Evolutionary conservation across 2,888 invertebrate species (phyloP).

Genomic region (Gymnoscelis rufifasciata): DNA sequence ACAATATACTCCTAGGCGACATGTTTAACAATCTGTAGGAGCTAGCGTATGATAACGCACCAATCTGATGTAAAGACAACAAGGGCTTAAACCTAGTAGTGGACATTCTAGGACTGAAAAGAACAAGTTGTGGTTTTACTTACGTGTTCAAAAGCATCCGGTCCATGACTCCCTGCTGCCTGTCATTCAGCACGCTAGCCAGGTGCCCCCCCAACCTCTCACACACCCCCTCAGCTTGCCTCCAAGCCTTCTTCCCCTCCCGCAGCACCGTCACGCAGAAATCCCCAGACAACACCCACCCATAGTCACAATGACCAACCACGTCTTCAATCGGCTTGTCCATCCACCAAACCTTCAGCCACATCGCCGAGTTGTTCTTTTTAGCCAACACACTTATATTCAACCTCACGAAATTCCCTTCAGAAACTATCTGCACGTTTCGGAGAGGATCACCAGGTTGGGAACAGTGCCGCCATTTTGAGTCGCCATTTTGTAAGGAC

Average conservation of each 20-base stretch:
- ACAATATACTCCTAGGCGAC: too few species aligned
- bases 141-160: slow-evolving; percentile 82
- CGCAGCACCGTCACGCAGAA: slow-evolving; percentile 83
- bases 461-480: slow-evolving; percentile 81
- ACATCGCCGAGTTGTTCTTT: slow-evolving; percentile 65
- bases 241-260: slow-evolving; percentile 79
- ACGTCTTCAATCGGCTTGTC: slow-evolving; percentile 81
- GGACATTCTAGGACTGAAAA: background rate
- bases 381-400: slow-evolving; percentile 65
- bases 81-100: background rate
- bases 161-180: slow-evolving; percentile 82
- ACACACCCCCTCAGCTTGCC: slow-evolving; percentile 84
- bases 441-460: slow-evolving; percentile 77
- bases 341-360: slow-evolving; percentile 81
- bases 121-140: slow-evolving; percentile 48
- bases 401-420: slow-evolving; percentile 75
- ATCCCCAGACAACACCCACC: slow-evolving; percentile 83
- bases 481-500: slow-evolving; percentile 77
- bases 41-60: too few species aligned
- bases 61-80: too few species aligned
- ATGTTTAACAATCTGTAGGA: too few species aligned
- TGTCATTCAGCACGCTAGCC: slow-evolving; percentile 81
- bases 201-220: slow-evolving; percentile 82
- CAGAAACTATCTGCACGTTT: slow-evolving; percentile 80
- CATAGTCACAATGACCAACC: slow-evolving; percentile 83